Percentiles rank a stretch among this genome's conserved stretches.
These are phyloP conservation scores for Nasonovia ribisnigri DNA, from an alignment of 2,888 invertebrate genomes.

Conservation along the genomic window DNA sequence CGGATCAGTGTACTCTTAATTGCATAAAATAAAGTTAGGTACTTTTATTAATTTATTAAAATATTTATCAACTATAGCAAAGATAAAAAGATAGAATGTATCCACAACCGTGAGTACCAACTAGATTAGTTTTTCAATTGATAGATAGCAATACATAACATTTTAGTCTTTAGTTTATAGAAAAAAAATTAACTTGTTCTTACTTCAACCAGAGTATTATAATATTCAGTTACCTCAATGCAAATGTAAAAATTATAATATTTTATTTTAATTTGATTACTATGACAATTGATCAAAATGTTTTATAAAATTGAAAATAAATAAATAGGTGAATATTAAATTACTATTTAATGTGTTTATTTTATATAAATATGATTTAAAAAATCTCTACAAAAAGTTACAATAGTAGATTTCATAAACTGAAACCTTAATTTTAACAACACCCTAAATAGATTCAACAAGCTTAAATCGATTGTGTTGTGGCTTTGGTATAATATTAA, in stretches of 20 bases:
- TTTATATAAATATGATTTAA: conserved; percentile 25
- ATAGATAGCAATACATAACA: no score
- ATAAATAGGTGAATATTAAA: neutral
- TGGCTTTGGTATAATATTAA: conserved; percentile 83
- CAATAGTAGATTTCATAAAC: neutral
- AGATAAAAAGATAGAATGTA: neutral
- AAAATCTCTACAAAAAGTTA: conserved; percentile 28
- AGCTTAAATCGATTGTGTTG: conserved; percentile 85
- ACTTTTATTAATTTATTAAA: neutral
- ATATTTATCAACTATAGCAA: neutral
- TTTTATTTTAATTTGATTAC: neutral
- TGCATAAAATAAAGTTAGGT: neutral
- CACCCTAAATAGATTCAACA: conserved; percentile 77
- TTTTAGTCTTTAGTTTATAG: no score
- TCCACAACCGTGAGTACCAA: no score
- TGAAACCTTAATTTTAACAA: neutral
- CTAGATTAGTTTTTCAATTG: no score
- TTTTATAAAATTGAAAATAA: neutral
- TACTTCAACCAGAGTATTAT: no score
- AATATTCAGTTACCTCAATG: no score
- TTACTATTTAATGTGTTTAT: neutral
- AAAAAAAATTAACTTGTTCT: no score
- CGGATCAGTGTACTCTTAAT: neutral
- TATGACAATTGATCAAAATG: neutral
- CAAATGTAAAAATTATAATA: no score